Percentiles rank a stretch among this genome's conserved stretches.
Evolutionary conservation across 2,113 vertebrate species (phyloP).

Genomic region (Phocoena phocoena): DNA sequence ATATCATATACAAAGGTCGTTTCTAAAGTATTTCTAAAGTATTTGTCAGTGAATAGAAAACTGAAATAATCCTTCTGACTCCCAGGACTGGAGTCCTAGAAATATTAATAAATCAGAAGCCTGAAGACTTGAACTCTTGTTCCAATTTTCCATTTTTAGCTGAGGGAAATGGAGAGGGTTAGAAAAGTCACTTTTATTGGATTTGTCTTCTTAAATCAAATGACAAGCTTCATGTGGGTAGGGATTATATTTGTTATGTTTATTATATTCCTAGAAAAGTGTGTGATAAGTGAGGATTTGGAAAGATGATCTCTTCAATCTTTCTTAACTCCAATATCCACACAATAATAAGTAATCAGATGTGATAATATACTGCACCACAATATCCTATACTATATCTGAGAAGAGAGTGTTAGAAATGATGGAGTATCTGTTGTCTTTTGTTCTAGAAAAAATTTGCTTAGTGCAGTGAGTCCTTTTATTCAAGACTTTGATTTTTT

Average conservation of each 20-base stretch:
- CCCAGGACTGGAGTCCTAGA: not conserved
- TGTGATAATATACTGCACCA: not conserved
- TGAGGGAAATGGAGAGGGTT: not conserved
- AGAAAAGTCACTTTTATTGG: not conserved
- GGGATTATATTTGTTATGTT: not conserved
- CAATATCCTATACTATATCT: not conserved
- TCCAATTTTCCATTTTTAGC: not conserved
- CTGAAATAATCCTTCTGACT: not conserved
- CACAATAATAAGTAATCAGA: not conserved
- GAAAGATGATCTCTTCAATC: not conserved
- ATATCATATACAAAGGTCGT: not conserved
- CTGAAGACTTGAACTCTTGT: not conserved
- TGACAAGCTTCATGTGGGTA: not conserved
- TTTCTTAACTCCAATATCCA: not conserved
- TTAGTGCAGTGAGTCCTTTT: not conserved
- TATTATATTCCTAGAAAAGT: not conserved
- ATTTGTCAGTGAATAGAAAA: not conserved
- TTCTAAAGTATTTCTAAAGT: not conserved
- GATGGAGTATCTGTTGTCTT: not conserved
- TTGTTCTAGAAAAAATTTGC: not conserved
- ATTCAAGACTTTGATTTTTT: not conserved
- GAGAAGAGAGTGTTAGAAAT: not conserved
- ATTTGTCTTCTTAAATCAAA: not conserved
- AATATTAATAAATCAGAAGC: not conserved
- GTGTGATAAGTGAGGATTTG: not conserved